Conservation (phyloP, 2,113 vertebrate species). For the Myotis davidii region DNA sequence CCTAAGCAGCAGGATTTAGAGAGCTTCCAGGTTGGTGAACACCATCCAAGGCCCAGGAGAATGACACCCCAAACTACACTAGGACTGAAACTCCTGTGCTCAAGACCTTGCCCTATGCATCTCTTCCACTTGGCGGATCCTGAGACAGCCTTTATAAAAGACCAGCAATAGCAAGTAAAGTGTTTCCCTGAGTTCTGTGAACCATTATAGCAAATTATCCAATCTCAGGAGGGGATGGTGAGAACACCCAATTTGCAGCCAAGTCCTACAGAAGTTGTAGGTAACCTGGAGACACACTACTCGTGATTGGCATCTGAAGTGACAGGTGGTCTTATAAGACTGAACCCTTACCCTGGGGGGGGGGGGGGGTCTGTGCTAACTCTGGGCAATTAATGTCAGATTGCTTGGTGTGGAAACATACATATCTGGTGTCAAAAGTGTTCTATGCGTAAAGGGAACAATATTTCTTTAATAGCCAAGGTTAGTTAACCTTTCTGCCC, state of each 20-base stretch:
- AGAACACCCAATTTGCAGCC: background rate
- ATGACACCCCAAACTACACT: background rate
- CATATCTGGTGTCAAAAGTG: background rate
- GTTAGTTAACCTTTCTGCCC: background rate
- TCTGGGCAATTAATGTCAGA: background rate
- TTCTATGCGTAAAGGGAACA: background rate
- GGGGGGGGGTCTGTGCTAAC: background rate
- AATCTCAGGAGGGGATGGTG: background rate
- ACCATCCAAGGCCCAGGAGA: background rate
- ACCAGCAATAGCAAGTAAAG: background rate
- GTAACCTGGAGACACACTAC: background rate
- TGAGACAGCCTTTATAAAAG: background rate
- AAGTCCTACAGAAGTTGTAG: background rate
- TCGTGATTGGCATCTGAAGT: background rate
- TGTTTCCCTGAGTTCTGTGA: background rate
- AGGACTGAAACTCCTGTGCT: background rate
- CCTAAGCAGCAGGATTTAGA: background rate
- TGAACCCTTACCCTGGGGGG: background rate
- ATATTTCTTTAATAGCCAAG: background rate
- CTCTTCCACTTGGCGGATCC: background rate
- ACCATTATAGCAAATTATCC: background rate
- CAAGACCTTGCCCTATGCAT: background rate
- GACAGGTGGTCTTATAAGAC: background rate
- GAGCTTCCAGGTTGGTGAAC: background rate
- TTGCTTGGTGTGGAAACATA: background rate